phyloP scores from a whole-genome alignment of 2,113 vertebrate genomes.

The Theristicus caerulescens region DNA sequence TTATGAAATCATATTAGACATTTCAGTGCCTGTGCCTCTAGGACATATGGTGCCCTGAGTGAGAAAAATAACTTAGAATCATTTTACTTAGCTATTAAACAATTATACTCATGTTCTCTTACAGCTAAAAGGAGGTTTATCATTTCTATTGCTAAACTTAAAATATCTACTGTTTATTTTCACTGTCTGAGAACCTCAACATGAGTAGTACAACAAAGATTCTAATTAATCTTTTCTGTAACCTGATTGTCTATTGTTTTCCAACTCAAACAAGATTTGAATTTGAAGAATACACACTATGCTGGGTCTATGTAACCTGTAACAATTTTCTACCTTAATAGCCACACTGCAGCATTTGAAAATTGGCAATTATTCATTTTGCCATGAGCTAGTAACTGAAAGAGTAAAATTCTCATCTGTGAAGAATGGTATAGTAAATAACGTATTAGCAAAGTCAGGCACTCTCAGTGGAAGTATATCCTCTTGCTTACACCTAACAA shows the following conservation, averaged over 20 bases:
- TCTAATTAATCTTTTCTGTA: constrained; percentile 35
- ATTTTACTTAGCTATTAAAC: constrained; percentile 42
- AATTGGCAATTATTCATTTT: constrained; percentile 50
- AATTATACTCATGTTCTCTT: neutral
- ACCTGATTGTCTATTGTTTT: constrained; percentile 6
- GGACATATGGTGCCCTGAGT: neutral
- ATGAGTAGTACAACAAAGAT: neutral
- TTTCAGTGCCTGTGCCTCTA: constrained; percentile 22
- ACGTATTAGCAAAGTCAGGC: neutral
- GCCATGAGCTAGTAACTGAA: neutral
- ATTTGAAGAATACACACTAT: constrained; percentile 5
- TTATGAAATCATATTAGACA: constrained; percentile 17
- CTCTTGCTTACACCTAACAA: neutral
- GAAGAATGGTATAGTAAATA: constrained; percentile 10
- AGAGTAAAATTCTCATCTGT: constrained; percentile 6
- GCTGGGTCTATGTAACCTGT: neutral
- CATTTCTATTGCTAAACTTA: constrained; percentile 11
- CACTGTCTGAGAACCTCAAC: neutral
- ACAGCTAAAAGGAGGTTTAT: neutral
- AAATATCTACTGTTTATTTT: constrained; percentile 33
- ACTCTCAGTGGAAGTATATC: neutral
- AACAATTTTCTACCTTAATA: constrained; percentile 50
- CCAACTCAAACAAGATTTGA: neutral
- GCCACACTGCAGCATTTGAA: neutral
- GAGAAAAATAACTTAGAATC: constrained; percentile 23